Percentiles rank a stretch among this genome's conserved stretches.
Conservation (phyloP, 1,140 invertebrate genomes). For the Chironomus striatipennis region DNA sequence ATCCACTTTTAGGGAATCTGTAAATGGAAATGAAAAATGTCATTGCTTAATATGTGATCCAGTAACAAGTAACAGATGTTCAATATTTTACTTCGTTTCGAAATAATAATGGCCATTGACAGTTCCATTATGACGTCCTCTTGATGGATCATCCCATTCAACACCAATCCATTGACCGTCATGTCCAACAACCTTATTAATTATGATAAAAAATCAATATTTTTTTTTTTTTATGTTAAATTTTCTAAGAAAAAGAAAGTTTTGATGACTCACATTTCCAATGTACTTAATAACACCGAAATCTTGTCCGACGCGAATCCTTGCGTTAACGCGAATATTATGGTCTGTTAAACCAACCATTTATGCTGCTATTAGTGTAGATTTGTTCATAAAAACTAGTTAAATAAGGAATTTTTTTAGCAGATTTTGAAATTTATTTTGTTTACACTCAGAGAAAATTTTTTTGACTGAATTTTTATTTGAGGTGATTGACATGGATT, state of each 20-base stretch:
- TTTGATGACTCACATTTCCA: not conserved
- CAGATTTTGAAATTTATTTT: too few species aligned
- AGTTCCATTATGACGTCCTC: conserved; percentile 86
- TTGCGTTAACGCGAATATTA: not conserved
- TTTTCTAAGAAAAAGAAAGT: not conserved
- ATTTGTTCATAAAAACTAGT: not conserved
- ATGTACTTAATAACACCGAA: not conserved
- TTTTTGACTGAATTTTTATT: too few species aligned
- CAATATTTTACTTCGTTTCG: conserved; percentile 52
- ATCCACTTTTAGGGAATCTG: conserved; percentile 59
- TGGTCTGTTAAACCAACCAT: conserved; percentile 11
- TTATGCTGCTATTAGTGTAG: not conserved
- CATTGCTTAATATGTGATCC: not conserved
- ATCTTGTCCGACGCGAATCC: not conserved
- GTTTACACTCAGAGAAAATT: too few species aligned
- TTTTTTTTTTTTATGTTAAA: not conserved
- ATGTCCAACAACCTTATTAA: conserved; percentile 44
- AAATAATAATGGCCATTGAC: conserved; percentile 77
- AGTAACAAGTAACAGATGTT: conserved; percentile 20
- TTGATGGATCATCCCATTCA: conserved; percentile 81
- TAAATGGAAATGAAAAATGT: conserved; percentile 33
- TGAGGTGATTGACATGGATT: too few species aligned
- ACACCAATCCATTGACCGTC: conserved; percentile 72
- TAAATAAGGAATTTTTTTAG: too few species aligned
- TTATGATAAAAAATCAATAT: not conserved